Evolutionary conservation across 1,140 invertebrate species (phyloP).

Genomic region (Drosophila arizonae): DNA sequence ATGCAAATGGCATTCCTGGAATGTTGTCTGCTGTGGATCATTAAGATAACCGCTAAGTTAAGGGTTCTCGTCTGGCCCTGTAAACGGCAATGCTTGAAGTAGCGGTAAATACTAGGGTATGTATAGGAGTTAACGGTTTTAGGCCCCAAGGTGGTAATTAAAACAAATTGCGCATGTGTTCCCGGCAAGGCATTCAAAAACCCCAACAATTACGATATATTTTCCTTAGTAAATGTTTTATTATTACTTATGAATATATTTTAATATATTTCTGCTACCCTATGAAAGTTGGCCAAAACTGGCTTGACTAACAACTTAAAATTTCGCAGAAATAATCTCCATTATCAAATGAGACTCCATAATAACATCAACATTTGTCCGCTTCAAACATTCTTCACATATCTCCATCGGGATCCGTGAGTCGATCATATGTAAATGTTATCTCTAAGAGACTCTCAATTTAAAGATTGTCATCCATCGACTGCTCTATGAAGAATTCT

Average conservation of each 20-base stretch:
- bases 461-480: too few species aligned
- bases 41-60: slow-evolving; percentile 21
- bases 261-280: slow-evolving; percentile 22
- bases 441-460: too few species aligned
- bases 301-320: neutral
- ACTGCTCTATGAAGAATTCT: too few species aligned
- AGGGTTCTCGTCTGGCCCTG: slow-evolving; percentile 29
- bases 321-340: too few species aligned
- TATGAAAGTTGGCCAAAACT: neutral
- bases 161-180: slow-evolving; percentile 54
- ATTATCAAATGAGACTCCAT: too few species aligned
- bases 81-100: slow-evolving; percentile 17
- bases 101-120: slow-evolving; percentile 8
- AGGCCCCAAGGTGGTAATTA: slow-evolving; percentile 53
- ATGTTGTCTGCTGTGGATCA: slow-evolving; percentile 16
- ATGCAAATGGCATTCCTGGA: slow-evolving; percentile 34
- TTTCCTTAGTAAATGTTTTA: slow-evolving; percentile 21
- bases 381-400: too few species aligned
- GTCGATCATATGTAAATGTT: too few species aligned
- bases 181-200: slow-evolving; percentile 32
- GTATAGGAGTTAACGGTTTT: slow-evolving; percentile 13
- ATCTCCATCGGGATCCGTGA: too few species aligned
- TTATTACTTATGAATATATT: slow-evolving; percentile 19
- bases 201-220: slow-evolving; percentile 28
- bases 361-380: too few species aligned